Evolutionary conservation across 2,888 invertebrate genomes (phyloP), one percentile per base, ranked within the genome.

Genomic region (Sphaerophoria rueppellii): DNA sequence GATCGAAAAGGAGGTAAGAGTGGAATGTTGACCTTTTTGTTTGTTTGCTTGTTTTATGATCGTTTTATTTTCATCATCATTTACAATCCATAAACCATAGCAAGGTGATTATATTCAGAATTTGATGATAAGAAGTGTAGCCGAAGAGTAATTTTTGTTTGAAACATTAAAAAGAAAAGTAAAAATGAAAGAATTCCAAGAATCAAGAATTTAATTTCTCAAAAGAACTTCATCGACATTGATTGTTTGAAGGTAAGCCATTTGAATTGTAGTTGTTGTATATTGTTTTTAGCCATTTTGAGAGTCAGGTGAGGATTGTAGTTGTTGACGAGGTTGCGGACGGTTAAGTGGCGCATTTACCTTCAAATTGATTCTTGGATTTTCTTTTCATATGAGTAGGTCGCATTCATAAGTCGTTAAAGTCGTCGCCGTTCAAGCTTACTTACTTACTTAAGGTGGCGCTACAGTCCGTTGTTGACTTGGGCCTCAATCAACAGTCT

Each of bases 1-100:
- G 73, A 91, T 97, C 74, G 95, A 96, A 77, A 93, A 95, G 88
- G 96, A 97, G 92, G 94, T 96, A 60, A 93, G 90, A 55, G 37
- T 9, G 24, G n/a, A 4, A 32, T 43, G 24, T 24, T 24, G 24
- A 24, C 24, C 2, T 24, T 24, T 24, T 1, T 1, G 1, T 24
- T 24, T 24, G 24, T 24, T 24, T 24, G 24, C 2, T 24, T 16
- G 0, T 6, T 2, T 32, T 52, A 6, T 57, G 0, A 46, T 6
- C 16, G 11, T 12, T 6, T 14, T 5, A 32, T 46, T 12, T 6
- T 14, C 6, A 32, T 46, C 12, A 32, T 46, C 7, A 4, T 14
- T 50, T 34, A 63, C 46, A 43, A 37, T 35, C 60, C 7, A 52
- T 35, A n/a, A 61, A 61, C 43, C 35, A 63, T 63, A 63, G 63